Conservation (phyloP, 2,113 vertebrate genomes). For the Actinemys pallida region DNA sequence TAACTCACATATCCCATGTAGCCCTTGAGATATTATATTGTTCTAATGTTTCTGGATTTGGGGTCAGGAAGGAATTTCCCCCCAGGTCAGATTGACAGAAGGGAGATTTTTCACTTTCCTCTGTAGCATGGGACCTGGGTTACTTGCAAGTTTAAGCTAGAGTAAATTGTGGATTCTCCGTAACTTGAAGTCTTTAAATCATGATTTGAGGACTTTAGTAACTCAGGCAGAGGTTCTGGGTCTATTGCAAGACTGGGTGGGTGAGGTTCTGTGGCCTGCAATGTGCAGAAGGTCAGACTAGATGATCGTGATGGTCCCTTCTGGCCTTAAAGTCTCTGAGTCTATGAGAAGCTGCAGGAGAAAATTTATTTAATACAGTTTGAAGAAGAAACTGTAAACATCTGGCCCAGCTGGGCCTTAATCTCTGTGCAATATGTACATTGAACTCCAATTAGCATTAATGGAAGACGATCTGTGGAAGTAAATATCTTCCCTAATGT, state of each 20-base stretch:
- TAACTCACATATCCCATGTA: conserved; percentile 46
- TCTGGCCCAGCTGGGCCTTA: fast-evolving
- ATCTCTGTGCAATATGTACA: background rate
- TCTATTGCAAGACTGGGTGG: background rate
- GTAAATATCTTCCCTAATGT: conserved; percentile 21
- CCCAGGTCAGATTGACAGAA: background rate
- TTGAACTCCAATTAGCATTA: conserved; percentile 14
- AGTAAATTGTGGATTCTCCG: background rate
- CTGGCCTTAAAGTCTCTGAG: background rate
- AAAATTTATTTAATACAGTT: background rate
- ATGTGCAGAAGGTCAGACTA: background rate
- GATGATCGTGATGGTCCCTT: background rate
- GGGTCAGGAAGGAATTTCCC: background rate
- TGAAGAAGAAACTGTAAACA: background rate
- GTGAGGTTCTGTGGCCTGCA: background rate
- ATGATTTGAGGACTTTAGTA: background rate
- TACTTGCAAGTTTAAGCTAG: background rate
- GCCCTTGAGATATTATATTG: background rate
- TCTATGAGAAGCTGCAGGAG: background rate
- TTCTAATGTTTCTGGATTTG: background rate
- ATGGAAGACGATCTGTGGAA: background rate
- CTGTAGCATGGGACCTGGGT: background rate
- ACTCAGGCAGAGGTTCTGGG: background rate
- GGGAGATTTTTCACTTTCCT: background rate
- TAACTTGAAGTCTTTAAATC: background rate